Percentiles rank a stretch among this genome's conserved stretches.
phyloP scores from a whole-genome alignment of 2,113 vertebrate species.

The Seriola aureovittata region DNA sequence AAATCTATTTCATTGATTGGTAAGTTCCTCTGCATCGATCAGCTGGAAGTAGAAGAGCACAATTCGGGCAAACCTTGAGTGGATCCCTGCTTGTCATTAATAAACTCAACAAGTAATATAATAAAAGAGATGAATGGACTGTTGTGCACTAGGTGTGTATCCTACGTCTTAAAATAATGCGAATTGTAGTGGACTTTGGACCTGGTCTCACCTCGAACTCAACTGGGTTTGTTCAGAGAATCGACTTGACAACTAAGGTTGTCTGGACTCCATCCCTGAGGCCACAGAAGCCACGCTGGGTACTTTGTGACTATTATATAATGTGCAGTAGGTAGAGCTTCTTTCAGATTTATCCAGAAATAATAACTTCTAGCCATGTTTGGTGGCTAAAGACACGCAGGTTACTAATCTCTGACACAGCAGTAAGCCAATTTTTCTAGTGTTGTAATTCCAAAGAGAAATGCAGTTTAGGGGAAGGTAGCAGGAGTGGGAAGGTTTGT shows the following conservation, averaged over 20 bases:
- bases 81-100: background rate
- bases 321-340: constrained; percentile 17
- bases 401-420: constrained; percentile 36
- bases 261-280: constrained; percentile 20
- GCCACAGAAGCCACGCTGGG: constrained; percentile 14
- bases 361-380: constrained; percentile 17
- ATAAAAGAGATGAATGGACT: background rate
- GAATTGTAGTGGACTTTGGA: background rate
- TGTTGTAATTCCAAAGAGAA: constrained; percentile 41
- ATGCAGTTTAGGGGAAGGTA: constrained; percentile 3
- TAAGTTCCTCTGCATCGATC: background rate
- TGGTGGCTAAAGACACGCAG: constrained; percentile 2
- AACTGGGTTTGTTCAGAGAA: constrained; percentile 4
- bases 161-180: background rate
- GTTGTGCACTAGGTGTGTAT: background rate
- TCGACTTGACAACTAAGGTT: constrained; percentile 28
- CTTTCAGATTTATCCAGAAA: constrained; percentile 29
- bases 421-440: constrained; percentile 10
- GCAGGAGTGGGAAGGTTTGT: constrained; percentile 17
- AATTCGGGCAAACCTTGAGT: background rate
- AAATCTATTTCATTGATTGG: background rate
- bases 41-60: background rate
- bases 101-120: background rate
- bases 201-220: constrained; percentile 11
- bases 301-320: constrained; percentile 24